Evolutionary conservation across 1,140 invertebrate genomes (phyloP), one percentile per base, ranked within the genome.

Genomic region (Phocides pigmalion): DNA sequence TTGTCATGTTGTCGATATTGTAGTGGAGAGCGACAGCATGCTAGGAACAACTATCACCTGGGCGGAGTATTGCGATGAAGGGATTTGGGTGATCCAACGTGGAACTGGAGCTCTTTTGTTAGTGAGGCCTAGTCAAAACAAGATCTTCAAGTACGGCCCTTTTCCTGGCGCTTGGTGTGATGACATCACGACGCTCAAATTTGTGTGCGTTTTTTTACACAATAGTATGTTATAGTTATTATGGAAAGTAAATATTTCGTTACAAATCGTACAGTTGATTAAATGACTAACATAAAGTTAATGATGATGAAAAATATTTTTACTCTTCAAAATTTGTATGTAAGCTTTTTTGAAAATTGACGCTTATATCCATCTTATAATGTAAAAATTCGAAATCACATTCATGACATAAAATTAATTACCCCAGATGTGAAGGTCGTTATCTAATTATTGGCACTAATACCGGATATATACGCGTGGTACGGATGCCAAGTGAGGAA

Each of bases 401-500:
- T n/a, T n/a, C n/a, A n/a, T 32, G 28, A 32, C 28, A 32, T 39
- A 4, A 14, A 15, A 0, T 8, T 0, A 47, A 46, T 22, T 46
- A 59, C 64, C 15, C 6, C 50, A 92, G 91, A 51, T 88, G 86
- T 35, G 82, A 92, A 11, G 68, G 70, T n/a, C 68, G 76, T 1
- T 95, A 93, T 68, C 67, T 95, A 0, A 72, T 96, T 11, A 89
- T 96, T 49, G 95, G 95, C 11, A 94, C 95, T 78, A 84, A 94
- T 54, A 93, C 94, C 56, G 96, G 96, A 8, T 92, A 93, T 53
- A 92, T 97, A 39, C 93, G 95, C 5, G 87, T 96, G 4, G 93
- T 95, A 62, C 90, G 87, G 62, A 80, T 94, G 61, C 90, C 88
- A 0, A 66, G 62, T 3, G 78, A 82, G 16, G 77, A 88, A 0